Evolutionary conservation across 2,797 vertebrate genomes (phyloP), one percentile per base, ranked within the genome.

Genomic region (Passerculus sandwichensis): DNA sequence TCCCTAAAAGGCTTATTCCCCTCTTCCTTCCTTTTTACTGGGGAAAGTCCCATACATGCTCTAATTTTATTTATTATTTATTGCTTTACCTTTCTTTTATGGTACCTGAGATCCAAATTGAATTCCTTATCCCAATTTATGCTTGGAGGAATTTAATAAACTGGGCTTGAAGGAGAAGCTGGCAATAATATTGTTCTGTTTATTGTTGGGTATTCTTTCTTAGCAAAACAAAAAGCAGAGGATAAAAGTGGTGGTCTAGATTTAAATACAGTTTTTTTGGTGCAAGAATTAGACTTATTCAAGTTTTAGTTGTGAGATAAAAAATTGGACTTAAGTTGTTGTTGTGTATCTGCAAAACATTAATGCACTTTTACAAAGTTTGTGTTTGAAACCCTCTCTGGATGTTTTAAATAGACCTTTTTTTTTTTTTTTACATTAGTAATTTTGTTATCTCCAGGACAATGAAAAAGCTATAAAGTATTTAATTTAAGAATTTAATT

Each of bases 401-500:
- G 32, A 57, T 90, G 84, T 83, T 80, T 40, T 88, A 17, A 86
- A 54, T 34, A 89, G 13, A 54, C 8, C n/a, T n/a, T 27, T 74
- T 72, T 74, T 67, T 75, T 38, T 40, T 62, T 74, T 75, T 65
- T 74, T n/a, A 29, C 73, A 76, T n/a, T 85, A 50, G 71, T 44
- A 69, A 85, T 93, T 96, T 92, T 70, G 44, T 71, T 93, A 70
- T 88, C 71, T 93, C 56, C 47, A n/a, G n/a, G 44, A 94, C 42
- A 96, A 91, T 76, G 79, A 61, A 88, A 71, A 76, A 94, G 45
- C 88, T 89, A 88, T 44, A 61, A 95, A 96, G 57, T 96, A 94
- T 96, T 93, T 79, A 89, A 71, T 94, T 93, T 84, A 76, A 85
- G 86, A 96, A 95, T 95, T 93, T 94, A 93, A 92, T 95, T 96